Percentiles rank a stretch among this genome's conserved stretches.
Conservation (phyloP, 2,888 invertebrate species). For the Nemoura dubitans region DNA sequence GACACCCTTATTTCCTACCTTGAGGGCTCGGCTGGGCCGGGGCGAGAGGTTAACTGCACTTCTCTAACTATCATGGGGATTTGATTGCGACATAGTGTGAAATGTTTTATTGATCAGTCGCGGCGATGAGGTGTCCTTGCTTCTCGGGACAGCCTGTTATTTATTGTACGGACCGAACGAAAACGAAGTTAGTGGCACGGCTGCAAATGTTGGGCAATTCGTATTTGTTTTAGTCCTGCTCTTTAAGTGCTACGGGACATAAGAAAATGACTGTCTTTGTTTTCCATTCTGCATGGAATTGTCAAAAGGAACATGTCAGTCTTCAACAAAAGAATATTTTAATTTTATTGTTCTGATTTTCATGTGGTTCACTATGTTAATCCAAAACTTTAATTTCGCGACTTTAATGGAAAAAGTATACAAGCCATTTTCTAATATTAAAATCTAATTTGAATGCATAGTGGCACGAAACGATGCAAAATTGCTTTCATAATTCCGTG, state of each 20-base stretch:
- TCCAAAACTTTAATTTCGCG: constrained; percentile 25
- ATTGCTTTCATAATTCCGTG: constrained; percentile 34
- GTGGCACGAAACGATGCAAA: constrained; percentile 36
- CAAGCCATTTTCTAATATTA: constrained; percentile 35
- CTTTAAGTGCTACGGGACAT: neutral
- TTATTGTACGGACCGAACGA: neutral
- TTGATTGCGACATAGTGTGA: neutral
- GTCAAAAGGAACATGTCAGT: neutral
- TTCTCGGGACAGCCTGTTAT: neutral
- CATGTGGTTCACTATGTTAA: neutral
- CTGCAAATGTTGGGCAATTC: too few species aligned
- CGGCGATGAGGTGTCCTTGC: neutral
- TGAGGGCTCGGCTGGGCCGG: neutral
- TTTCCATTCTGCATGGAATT: neutral
- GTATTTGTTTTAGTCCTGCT: neutral
- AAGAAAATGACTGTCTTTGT: neutral
- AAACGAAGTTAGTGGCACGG: too few species aligned
- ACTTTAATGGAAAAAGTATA: constrained; percentile 35
- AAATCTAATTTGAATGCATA: constrained; percentile 43
- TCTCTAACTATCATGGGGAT: neutral
- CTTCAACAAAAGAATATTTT: neutral
- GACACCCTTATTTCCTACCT: neutral
- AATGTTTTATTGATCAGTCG: neutral
- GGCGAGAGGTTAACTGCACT: neutral
- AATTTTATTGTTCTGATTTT: neutral